A percentile compares a stretch with the other conserved stretches of the same genome.
Evolutionary conservation across 2,797 vertebrate genomes (phyloP).

Genomic region (Pyrocephalus nanus): DNA sequence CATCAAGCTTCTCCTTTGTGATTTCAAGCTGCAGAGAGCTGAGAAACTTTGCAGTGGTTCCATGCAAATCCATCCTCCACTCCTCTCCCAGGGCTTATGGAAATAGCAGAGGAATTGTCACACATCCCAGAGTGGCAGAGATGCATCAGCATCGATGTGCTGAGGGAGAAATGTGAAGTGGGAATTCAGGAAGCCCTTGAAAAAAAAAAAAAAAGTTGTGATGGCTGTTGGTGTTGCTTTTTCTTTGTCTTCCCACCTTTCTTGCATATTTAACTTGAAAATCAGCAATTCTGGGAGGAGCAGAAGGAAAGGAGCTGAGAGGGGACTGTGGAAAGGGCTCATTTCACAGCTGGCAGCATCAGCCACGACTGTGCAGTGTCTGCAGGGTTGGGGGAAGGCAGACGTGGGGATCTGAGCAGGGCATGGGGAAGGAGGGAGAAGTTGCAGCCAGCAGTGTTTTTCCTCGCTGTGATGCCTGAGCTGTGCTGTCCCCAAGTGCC

Average conservation of each 20-base stretch:
- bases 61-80: constrained; percentile 9
- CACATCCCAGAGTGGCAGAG: neutral
- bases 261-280: neutral
- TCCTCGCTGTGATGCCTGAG: neutral
- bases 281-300: neutral
- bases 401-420: neutral
- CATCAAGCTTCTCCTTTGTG: neutral
- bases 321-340: neutral
- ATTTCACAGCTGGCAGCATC: neutral
- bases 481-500: neutral
- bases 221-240: neutral
- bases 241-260: neutral
- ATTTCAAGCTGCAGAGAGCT: neutral
- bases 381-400: neutral
- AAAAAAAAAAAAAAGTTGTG: neutral
- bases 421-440: neutral
- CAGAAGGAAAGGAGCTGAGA: neutral
- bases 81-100: neutral
- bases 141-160: neutral
- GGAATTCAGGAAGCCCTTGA: neutral
- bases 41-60: neutral
- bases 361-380: neutral
- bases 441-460: fast-evolving
- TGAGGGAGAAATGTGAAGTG: neutral
- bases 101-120: constrained; percentile 22